A percentile compares a stretch with the other conserved stretches of the same genome.
phyloP scores from a whole-genome alignment of 1,140 invertebrate species.

The Lepidurus arcticus region DNA sequence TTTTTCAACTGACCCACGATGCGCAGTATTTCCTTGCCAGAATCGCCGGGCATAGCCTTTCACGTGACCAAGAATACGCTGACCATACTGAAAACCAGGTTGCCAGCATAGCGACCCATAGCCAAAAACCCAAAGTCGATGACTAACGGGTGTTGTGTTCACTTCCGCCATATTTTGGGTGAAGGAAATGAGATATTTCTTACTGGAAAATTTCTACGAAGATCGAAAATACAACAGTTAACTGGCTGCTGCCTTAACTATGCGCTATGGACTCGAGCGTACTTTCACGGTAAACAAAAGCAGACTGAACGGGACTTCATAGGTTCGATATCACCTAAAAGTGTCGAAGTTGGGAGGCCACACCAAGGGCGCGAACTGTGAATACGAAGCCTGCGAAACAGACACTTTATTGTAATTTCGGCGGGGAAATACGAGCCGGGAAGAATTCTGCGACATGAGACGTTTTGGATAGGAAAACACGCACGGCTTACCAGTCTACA shows the following conservation, averaged over 20 bases:
- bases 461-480: not conserved
- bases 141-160: not conserved
- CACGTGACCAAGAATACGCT: slow-evolving; percentile 63
- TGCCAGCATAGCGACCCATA: slow-evolving; percentile 83
- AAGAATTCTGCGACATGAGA: not conserved
- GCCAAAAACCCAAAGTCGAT: slow-evolving; percentile 67
- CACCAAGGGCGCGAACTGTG: not conserved
- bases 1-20: slow-evolving; percentile 69
- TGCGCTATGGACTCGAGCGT: not conserved
- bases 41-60: slow-evolving; percentile 70
- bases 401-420: not conserved
- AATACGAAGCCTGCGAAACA: not conserved
- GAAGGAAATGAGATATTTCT: not conserved
- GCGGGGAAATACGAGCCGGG: not conserved
- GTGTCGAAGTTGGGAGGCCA: not conserved
- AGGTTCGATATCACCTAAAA: not conserved
- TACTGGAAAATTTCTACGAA: not conserved
- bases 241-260: not conserved
- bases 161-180: not conserved
- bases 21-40: slow-evolving; percentile 79
- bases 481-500: not conserved
- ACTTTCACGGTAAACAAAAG: not conserved
- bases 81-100: slow-evolving; percentile 70
- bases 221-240: not conserved
- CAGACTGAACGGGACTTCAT: not conserved